Base-by-base conservation (phyloP, 2,888 invertebrate genomes). In the Actias luna region DNA sequence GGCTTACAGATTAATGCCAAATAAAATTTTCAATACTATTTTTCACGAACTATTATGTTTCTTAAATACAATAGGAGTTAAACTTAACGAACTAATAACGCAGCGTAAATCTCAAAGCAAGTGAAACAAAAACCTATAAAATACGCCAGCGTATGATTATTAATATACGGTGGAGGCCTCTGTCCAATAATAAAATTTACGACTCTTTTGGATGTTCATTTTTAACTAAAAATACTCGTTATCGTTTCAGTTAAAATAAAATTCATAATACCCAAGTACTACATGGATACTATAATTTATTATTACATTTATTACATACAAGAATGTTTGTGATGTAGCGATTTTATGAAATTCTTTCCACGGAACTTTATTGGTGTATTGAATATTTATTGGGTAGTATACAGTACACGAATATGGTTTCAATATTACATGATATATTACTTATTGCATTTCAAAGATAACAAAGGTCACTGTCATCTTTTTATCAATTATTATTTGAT, bases 361-460 rank as follows among this genome's bases (percentile, higher is more conserved):
- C 55, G 29, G 55, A 55, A 55, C 29, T 55, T 27, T 55, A 55
- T 55, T 29, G 55, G 29, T 55, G 29, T 55, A 29, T 22, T 29
- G 29, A 55, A 55, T 55, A 55, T 55, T 27, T 55, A 55, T 55
- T 29, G 55, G n/a, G 55, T 29, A 55, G 55, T n/a, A 55, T n/a
- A 29, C 29, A 55, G 29, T 29, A 27, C 55, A 50, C 25, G 46
- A 50, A 55, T 55, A 55, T 7, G 55, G n/a, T 55, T 55, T 55
- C 29, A 55, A 29, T 29, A 50, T 50, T 50, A 50, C 46, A 50
- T 50, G 46, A 50, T 50, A 50, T 50, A 50, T 55, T 55, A 29
- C 55, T 29, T 55, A 55, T 29, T 29, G 29, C 55, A 55, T 29
- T 55, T 29, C 29, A 16, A 29, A 55, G 29, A n/a, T 29, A 29